These are phyloP conservation scores for Rhodeus uyekii DNA, from an alignment of 2,797 vertebrate genomes.

Conservation along the genomic window DNA sequence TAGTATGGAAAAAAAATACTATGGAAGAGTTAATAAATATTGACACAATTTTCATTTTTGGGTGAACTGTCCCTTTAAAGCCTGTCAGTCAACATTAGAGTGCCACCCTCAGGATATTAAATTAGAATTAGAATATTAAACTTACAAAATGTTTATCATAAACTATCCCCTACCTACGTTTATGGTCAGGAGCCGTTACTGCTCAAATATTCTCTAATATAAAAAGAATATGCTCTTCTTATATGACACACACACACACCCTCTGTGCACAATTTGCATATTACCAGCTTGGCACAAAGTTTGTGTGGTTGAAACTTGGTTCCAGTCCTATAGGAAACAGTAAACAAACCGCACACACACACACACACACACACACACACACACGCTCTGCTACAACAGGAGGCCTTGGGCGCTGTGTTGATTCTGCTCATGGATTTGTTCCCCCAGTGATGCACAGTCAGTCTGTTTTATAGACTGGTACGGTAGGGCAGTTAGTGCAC, in stretches of 20 bases:
- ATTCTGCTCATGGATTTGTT: conserved; percentile 44
- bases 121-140: not conserved
- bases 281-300: conserved; percentile 28
- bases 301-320: conserved; percentile 49
- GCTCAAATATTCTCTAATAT: not conserved
- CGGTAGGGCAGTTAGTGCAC: not conserved
- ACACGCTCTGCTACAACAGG: conserved; percentile 14
- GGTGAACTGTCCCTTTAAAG: not conserved
- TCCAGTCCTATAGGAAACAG: conserved; percentile 40
- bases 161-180: not conserved
- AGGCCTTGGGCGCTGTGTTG: conserved; percentile 45
- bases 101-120: not conserved
- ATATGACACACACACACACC: not conserved
- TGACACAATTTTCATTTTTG: not conserved
- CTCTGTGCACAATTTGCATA: conserved; percentile 19
- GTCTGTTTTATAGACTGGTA: conserved; percentile 2
- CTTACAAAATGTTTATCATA: not conserved
- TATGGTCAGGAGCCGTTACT: not conserved
- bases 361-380: not conserved
- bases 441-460: conserved; percentile 8
- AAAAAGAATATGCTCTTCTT: not conserved
- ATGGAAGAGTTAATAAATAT: not conserved
- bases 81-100: not conserved
- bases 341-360: conserved; percentile 3
- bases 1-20: no score